Evolutionary conservation across 2,113 vertebrate species (phyloP).

Genomic region (Eretmochelys imbricata): DNA sequence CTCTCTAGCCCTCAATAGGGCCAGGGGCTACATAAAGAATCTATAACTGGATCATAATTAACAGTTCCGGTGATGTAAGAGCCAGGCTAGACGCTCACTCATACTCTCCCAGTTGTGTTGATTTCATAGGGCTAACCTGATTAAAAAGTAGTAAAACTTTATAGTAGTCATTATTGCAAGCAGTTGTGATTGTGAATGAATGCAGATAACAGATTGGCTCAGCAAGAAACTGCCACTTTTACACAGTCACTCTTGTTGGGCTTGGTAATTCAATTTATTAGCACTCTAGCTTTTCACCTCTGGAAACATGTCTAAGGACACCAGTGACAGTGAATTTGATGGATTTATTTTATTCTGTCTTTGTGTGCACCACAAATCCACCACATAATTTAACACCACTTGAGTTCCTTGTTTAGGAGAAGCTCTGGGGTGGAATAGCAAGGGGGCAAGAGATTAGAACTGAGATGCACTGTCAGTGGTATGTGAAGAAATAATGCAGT

Average conservation of each 20-base stretch:
- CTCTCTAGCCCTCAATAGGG: background rate
- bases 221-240: background rate
- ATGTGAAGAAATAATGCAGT: background rate
- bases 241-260: background rate
- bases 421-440: background rate
- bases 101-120: background rate
- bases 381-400: background rate
- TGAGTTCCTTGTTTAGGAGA: background rate
- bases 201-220: background rate
- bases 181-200: background rate
- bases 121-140: background rate
- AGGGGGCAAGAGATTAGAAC: background rate
- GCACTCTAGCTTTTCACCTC: background rate
- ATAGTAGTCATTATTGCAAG: background rate
- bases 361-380: background rate
- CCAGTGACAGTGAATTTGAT: background rate
- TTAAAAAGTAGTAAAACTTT: background rate
- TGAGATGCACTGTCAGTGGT: background rate
- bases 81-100: background rate
- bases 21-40: background rate
- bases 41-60: background rate
- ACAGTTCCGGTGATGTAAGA: background rate
- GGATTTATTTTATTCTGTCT: background rate
- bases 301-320: background rate
- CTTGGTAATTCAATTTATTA: background rate